Evolutionary conservation across 2,888 invertebrate species (phyloP).

Genomic region (Dione vanillae): DNA sequence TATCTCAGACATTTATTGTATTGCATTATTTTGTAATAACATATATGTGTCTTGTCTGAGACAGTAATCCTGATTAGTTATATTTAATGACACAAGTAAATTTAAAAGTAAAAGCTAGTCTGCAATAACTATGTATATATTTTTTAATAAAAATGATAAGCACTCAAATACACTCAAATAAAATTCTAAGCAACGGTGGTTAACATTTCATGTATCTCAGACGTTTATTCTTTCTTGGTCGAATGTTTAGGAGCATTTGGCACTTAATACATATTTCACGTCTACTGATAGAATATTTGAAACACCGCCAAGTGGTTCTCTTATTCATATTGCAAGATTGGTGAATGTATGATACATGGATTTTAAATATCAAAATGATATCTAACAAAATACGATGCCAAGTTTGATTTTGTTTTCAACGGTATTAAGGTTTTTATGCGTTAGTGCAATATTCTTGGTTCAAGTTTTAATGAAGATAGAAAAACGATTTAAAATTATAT

Average conservation of each 20-base stretch:
- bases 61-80: too few relatives aligned
- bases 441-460: slow-evolving; percentile 5
- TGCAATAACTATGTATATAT: not conserved
- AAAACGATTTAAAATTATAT: not conserved
- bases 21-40: too few relatives aligned
- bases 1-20: too few relatives aligned
- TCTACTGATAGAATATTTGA: slow-evolving; percentile 16
- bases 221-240: slow-evolving; percentile 39
- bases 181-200: slow-evolving; percentile 37
- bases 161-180: slow-evolving; percentile 3
- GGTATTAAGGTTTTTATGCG: slow-evolving; percentile 3
- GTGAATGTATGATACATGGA: slow-evolving; percentile 17
- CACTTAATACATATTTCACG: slow-evolving; percentile 16
- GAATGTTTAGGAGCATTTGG: slow-evolving; percentile 6
- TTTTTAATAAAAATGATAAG: not conserved
- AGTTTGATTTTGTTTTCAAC: slow-evolving; percentile 17
- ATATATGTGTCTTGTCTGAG: too few relatives aligned
- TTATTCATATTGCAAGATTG: slow-evolving; percentile 24
- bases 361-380: slow-evolving; percentile 15
- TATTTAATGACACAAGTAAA: too few relatives aligned
- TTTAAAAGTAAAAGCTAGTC: too few relatives aligned
- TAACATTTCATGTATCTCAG: slow-evolving; percentile 37
- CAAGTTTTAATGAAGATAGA: not conserved
- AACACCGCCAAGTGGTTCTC: slow-evolving; percentile 11
- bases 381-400: slow-evolving; percentile 18